These are phyloP conservation scores for Cheilosia vulpina DNA, from an alignment of 2,888 invertebrate species.

Conservation along the genomic window DNA sequence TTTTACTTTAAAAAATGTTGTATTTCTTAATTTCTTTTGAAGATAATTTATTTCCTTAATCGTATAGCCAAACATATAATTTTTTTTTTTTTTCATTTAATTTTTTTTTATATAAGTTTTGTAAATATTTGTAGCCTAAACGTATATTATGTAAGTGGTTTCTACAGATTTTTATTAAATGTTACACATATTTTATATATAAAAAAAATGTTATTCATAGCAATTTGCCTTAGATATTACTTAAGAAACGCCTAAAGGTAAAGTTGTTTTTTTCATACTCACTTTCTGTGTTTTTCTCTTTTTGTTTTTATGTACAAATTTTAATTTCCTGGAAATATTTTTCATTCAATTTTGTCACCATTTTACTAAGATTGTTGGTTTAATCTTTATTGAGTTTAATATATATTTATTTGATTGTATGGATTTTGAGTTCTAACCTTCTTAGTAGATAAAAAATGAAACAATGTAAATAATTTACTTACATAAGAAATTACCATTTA, in stretches of 20 bases:
- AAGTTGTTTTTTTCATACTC: constrained; percentile 49
- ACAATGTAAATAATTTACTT: constrained; percentile 4
- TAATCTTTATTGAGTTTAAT: constrained; percentile 18
- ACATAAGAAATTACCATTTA: constrained; percentile 6
- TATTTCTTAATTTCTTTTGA: constrained; percentile 68
- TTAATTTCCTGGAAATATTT: constrained; percentile 50
- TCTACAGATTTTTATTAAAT: constrained; percentile 67
- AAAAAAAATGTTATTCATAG: constrained; percentile 55
- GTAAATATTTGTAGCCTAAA: constrained; percentile 75
- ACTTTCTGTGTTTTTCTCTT: constrained; percentile 23
- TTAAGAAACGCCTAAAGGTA: constrained; percentile 63
- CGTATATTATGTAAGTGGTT: constrained; percentile 75
- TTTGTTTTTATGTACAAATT: constrained; percentile 46
- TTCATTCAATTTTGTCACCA: constrained; percentile 67
- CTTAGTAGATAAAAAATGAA: constrained; percentile 12
- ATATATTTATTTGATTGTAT: constrained; percentile 18
- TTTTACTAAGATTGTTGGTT: constrained; percentile 53
- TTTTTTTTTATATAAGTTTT: constrained; percentile 64
- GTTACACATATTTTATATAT: constrained; percentile 57
- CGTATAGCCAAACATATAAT: constrained; percentile 73
- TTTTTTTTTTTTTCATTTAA: constrained; percentile 41
- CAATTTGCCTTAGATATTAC: constrained; percentile 46
- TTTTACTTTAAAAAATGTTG: constrained; percentile 56
- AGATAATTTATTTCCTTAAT: constrained; percentile 70
- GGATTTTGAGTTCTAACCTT: constrained; percentile 6